phyloP scores from a whole-genome alignment of 2,797 vertebrate species.

The Psittacula derbiana region DNA sequence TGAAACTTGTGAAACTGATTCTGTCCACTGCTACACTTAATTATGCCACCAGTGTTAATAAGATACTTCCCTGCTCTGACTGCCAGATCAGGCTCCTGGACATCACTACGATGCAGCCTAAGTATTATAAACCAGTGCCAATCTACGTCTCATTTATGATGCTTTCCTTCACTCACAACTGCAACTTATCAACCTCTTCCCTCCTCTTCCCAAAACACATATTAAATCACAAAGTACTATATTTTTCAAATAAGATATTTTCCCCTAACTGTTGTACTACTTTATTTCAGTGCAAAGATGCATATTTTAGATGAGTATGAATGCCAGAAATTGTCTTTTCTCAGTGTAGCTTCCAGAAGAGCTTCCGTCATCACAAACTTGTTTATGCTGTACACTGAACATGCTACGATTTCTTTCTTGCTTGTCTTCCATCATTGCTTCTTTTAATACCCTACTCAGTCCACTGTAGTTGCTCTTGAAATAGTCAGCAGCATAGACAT shows the following conservation, averaged over 20 bases:
- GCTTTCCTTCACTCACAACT: neutral
- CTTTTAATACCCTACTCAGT: neutral
- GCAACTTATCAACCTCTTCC: neutral
- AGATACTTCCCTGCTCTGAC: neutral
- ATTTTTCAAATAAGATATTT: neutral
- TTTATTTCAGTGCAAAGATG: neutral
- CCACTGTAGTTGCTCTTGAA: neutral
- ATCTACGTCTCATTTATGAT: neutral
- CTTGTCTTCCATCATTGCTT: neutral
- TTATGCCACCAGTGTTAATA: slow-evolving; percentile 19
- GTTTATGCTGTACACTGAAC: neutral
- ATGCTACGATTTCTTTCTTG: neutral
- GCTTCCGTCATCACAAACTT: neutral
- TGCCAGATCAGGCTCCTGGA: neutral
- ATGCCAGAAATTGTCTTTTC: neutral
- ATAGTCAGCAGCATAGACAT: neutral
- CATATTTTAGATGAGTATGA: neutral
- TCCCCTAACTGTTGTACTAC: neutral
- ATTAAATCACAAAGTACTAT: neutral
- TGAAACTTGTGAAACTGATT: slow-evolving; percentile 36
- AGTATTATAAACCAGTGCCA: neutral
- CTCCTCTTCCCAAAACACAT: neutral
- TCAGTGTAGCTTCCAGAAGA: neutral
- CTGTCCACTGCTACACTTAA: neutral
- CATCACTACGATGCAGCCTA: rapidly evolving